Conservation (phyloP, 2,888 invertebrate genomes). For the Cremastinae sp. region DNA sequence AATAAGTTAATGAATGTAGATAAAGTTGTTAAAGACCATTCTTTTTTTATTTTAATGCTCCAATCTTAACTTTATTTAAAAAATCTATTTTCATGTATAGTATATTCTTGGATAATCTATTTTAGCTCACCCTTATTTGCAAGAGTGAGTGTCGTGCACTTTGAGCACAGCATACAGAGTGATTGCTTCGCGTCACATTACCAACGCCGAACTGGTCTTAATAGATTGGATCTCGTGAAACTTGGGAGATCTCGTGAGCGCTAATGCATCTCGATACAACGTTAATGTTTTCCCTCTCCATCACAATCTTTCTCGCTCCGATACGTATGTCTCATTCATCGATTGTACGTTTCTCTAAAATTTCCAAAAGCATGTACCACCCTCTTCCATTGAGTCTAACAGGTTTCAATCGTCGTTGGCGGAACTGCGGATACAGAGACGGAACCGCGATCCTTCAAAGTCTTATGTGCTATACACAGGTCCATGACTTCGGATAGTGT, state of each 20-base stretch:
- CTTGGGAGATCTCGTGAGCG: constrained; percentile 68
- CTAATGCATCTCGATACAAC: constrained; percentile 66
- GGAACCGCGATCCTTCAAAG: constrained; percentile 44
- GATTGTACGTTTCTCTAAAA: constrained; percentile 30
- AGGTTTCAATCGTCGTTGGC: constrained; percentile 38
- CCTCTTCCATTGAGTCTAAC: constrained; percentile 26
- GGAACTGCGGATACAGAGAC: constrained; percentile 9
- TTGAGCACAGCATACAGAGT: constrained; percentile 58
- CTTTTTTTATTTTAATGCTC: too few species aligned
- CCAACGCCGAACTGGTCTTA: constrained; percentile 76
- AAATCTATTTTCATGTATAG: too few species aligned
- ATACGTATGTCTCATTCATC: constrained; percentile 13
- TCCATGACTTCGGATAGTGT: constrained; percentile 34
- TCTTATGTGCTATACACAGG: constrained; percentile 42
- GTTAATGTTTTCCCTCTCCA: constrained; percentile 27
- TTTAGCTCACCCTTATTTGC: background rate
- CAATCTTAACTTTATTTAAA: too few species aligned
- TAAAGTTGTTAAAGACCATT: too few species aligned
- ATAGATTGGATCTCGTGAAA: constrained; percentile 75
- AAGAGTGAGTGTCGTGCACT: background rate
- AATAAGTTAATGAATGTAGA: too few species aligned
- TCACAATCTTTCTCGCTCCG: too few species aligned
- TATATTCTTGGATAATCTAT: too few species aligned
- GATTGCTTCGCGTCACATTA: constrained; percentile 72
- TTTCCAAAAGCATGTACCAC: constrained; percentile 32